Percentiles rank a stretch among this genome's conserved stretches.
phyloP scores from a whole-genome alignment of 2,113 vertebrate species.

The Stomatorhinus ivindoensis region DNA sequence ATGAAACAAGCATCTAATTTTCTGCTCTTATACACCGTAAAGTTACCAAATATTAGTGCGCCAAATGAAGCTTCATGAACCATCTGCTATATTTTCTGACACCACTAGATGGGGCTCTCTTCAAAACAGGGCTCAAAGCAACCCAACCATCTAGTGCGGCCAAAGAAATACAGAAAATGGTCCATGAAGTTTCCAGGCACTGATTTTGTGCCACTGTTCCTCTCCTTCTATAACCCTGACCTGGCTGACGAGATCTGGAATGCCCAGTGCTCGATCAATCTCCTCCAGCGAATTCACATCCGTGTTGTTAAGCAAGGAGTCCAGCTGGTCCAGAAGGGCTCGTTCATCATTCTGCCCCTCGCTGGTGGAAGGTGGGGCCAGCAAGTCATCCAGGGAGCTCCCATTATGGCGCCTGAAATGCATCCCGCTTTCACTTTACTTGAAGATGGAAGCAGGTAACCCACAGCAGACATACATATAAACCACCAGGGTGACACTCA shows the following conservation, averaged over 20 bases:
- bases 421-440: not conserved
- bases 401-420: constrained; percentile 69
- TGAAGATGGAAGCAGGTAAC: not conserved
- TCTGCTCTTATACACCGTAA: not conserved
- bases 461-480: not conserved
- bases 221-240: constrained; percentile 46
- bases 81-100: not conserved
- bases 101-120: not conserved
- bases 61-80: not conserved
- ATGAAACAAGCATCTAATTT: not conserved
- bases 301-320: constrained; percentile 84
- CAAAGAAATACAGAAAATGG: not conserved
- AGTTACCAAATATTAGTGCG: not conserved
- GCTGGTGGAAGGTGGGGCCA: constrained; percentile 69
- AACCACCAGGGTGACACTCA: not conserved
- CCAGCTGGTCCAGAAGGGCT: constrained; percentile 85
- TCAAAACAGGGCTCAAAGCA: not conserved
- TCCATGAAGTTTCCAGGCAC: not conserved
- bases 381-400: constrained; percentile 78
- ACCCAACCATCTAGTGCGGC: not conserved
- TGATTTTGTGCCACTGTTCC: not conserved
- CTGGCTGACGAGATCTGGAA: constrained; percentile 92
- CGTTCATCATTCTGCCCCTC: constrained; percentile 88
- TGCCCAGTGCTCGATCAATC: constrained; percentile 90
- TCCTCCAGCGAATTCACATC: constrained; percentile 86